Evolutionary conservation across 92 coral and sea anemone genomes (phyloP).

Genomic region (Epizoanthus illoricatus): DNA sequence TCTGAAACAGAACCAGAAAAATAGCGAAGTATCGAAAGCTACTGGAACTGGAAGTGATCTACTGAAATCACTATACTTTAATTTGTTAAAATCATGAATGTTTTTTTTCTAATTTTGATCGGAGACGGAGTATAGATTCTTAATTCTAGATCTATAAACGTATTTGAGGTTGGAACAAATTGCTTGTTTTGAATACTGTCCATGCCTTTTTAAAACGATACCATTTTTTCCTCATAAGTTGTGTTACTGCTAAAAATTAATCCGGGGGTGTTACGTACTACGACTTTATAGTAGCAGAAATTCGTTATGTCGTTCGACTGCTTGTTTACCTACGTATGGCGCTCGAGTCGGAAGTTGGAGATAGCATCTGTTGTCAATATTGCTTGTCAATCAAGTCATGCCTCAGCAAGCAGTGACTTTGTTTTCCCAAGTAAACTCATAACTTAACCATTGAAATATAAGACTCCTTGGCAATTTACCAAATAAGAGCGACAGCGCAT

Average conservation of each 20-base stretch:
- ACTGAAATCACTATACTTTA: too few relatives aligned
- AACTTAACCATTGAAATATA: too few relatives aligned
- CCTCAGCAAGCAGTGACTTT: constrained; percentile 10
- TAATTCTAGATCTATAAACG: too few relatives aligned
- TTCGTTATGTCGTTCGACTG: neutral
- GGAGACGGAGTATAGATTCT: too few relatives aligned
- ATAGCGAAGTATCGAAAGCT: too few relatives aligned
- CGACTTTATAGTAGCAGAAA: constrained; percentile 10
- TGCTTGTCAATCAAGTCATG: constrained; percentile 39
- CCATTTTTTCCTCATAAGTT: neutral
- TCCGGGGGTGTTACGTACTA: neutral
- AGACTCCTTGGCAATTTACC: too few relatives aligned
- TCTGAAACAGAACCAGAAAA: too few relatives aligned
- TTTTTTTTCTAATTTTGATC: too few relatives aligned
- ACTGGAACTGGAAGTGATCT: too few relatives aligned
- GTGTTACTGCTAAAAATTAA: too few relatives aligned
- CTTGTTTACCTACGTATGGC: constrained; percentile 12
- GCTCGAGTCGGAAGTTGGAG: constrained; percentile 16
- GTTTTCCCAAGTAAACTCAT: neutral
- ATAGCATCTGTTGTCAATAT: neutral
- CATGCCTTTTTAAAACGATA: neutral
- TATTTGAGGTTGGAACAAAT: neutral
- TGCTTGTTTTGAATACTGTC: neutral
- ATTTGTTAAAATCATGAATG: too few relatives aligned
- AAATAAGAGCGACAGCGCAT: too few relatives aligned